A percentile compares a stretch with the other conserved stretches of the same genome.
phyloP scores from a whole-genome alignment of 2,113 vertebrate genomes.

The Connochaetes taurinus region DNA sequence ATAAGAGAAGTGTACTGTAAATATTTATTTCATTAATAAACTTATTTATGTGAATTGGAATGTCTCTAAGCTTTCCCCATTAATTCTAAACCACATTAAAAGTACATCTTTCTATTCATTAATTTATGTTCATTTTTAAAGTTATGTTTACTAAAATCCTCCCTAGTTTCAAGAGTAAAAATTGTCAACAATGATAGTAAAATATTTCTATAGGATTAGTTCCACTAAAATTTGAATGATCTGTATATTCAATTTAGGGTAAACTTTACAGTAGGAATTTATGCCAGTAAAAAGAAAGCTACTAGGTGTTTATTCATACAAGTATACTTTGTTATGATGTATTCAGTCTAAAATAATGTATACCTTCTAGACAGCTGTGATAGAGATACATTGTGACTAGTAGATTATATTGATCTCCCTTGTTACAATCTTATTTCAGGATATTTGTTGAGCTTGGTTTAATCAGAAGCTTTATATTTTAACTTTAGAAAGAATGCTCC shows the following conservation, averaged over 20 bases:
- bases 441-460: constrained; percentile 2
- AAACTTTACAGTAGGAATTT: neutral
- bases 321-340: neutral
- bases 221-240: neutral
- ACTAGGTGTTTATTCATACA: neutral
- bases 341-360: neutral
- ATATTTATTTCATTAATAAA: neutral
- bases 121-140: constrained; percentile 11
- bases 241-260: neutral
- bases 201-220: neutral
- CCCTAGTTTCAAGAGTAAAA: neutral
- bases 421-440: neutral
- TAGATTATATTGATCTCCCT: neutral
- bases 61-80: neutral
- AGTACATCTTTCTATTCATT: neutral
- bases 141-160: neutral
- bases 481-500: neutral
- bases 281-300: neutral
- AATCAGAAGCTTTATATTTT: neutral
- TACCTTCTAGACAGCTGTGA: neutral
- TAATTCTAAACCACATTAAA: neutral
- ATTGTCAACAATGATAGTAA: neutral
- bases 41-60: neutral
- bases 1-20: neutral
- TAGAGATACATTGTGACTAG: neutral